Conservation (phyloP, 2,797 vertebrate species). For the Cryptoprocta ferox region DNA sequence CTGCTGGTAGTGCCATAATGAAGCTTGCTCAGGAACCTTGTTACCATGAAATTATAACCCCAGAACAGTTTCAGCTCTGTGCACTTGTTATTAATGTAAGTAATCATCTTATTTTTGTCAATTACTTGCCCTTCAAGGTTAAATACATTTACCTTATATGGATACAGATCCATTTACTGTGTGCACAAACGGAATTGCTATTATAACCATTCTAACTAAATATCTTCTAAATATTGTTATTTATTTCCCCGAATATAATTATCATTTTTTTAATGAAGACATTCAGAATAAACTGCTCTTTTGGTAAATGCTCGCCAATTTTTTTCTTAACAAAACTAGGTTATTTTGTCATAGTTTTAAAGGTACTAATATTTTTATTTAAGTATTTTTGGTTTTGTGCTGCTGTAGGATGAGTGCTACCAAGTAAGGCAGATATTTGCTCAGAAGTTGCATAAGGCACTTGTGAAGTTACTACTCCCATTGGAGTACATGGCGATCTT, state of each 20-base stretch:
- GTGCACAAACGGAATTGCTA: not conserved
- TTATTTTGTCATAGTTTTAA: not conserved
- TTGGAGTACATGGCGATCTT: constrained; percentile 99
- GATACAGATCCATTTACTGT: not conserved
- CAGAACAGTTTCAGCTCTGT: constrained; percentile 99
- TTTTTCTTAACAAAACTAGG: not conserved
- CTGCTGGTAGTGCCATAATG: constrained; percentile 98
- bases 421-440: constrained; percentile 99
- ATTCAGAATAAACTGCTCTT: not conserved
- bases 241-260: not conserved
- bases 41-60: constrained; percentile 99
- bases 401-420: constrained; percentile 96
- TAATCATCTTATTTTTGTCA: constrained; percentile 67
- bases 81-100: constrained; percentile 99
- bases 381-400: constrained; percentile 56
- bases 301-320: not conserved
- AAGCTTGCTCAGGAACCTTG: constrained; percentile 99
- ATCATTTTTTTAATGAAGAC: not conserved
- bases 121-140: constrained; percentile 43
- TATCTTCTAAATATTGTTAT: not conserved
- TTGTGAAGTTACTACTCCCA: constrained; percentile 96
- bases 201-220: not conserved
- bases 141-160: not conserved
- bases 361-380: constrained; percentile 35
- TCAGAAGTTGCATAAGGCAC: constrained; percentile 98